Evolutionary conservation across 2,113 vertebrate genomes (phyloP).

Genomic region (Sardina pilchardus): DNA sequence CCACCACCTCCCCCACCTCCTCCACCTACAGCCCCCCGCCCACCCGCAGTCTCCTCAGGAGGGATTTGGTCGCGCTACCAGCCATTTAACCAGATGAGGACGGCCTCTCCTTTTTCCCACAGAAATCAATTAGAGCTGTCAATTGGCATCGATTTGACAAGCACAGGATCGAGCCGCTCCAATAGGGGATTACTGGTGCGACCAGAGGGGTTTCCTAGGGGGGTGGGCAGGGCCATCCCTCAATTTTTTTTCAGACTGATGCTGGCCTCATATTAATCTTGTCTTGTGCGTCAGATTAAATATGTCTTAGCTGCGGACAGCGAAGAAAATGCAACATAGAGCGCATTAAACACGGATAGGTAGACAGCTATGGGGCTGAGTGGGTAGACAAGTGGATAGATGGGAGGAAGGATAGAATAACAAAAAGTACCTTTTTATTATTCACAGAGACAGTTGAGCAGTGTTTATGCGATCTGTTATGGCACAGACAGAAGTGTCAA

Average conservation of each 20-base stretch:
- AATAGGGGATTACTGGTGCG: slow-evolving; percentile 56
- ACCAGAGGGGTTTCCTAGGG: neutral
- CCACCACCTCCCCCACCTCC: neutral
- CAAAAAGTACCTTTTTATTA: neutral
- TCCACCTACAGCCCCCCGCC: neutral
- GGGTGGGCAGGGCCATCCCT: neutral
- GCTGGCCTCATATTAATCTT: neutral
- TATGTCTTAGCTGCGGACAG: neutral
- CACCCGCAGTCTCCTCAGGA: neutral
- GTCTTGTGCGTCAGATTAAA: neutral
- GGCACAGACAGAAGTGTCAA: neutral
- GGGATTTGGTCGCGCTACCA: slow-evolving; percentile 13
- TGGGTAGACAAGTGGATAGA: neutral
- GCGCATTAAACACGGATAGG: neutral
- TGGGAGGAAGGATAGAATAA: neutral
- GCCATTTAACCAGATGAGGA: slow-evolving; percentile 58
- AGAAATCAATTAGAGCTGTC: slow-evolving; percentile 72
- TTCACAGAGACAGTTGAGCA: neutral
- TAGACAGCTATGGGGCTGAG: neutral
- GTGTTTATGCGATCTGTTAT: neutral
- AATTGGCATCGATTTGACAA: slow-evolving; percentile 63
- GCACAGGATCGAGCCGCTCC: slow-evolving; percentile 50
- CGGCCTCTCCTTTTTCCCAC: slow-evolving; percentile 61
- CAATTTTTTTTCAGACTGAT: neutral
- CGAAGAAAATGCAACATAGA: neutral